Evolutionary conservation across 2,888 invertebrate species (phyloP).

Genomic region (Drosophila pseudotakahashii): DNA sequence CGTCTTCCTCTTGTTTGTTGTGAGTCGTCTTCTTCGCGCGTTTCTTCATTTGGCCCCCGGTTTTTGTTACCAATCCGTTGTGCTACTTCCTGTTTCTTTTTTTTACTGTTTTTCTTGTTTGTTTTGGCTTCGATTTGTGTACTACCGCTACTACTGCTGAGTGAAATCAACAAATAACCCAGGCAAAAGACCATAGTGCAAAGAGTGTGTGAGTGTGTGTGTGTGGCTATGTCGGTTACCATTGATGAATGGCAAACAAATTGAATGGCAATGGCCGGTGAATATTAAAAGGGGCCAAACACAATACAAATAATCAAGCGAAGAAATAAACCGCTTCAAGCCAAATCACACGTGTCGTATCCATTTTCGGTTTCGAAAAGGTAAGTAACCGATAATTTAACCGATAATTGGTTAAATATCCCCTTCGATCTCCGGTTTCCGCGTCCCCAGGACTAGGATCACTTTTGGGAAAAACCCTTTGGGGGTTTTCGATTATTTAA

Average conservation of each 20-base stretch:
- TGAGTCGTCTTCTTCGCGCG: constrained; percentile 40
- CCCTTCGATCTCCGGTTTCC: not conserved
- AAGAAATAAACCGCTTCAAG: constrained; percentile 6
- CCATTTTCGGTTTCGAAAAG: constrained; percentile 4
- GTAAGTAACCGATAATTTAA: too few species aligned
- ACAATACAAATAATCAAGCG: not conserved
- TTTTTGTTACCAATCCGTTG: not conserved
- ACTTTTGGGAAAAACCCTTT: too few species aligned
- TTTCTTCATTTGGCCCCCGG: not conserved
- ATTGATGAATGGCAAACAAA: constrained; percentile 34
- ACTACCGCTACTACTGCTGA: not conserved
- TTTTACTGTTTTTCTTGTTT: constrained; percentile 5
- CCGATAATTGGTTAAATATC: constrained; percentile 28
- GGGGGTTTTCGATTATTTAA: too few species aligned
- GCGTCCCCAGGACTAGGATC: too few species aligned
- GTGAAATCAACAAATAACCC: constrained; percentile 21
- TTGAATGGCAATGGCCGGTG: constrained; percentile 16
- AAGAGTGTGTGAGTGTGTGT: constrained; percentile 16
- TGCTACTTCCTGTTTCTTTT: not conserved
- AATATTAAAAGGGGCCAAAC: constrained; percentile 9
- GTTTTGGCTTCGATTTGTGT: constrained; percentile 25
- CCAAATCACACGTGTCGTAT: constrained; percentile 11
- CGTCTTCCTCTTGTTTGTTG: constrained; percentile 35
- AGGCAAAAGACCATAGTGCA: constrained; percentile 17
- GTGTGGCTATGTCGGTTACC: constrained; percentile 15